These are phyloP conservation scores for Hemicentrotus pulcherrimus DNA, from an alignment of 35 echinoderm and acorn worm species.

Conservation along the genomic window DNA sequence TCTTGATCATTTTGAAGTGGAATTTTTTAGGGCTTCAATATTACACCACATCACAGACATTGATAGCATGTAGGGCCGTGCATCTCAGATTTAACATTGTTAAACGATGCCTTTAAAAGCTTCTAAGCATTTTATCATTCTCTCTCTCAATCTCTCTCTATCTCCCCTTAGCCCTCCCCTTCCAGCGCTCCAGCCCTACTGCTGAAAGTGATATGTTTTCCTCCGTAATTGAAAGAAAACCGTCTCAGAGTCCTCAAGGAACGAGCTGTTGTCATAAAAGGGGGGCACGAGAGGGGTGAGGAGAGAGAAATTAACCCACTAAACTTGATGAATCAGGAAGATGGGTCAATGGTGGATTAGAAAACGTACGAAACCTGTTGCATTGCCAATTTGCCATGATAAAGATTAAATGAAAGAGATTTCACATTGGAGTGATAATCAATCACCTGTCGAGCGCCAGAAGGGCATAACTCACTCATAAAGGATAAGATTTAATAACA, in stretches of 20 bases:
- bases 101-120: no score
- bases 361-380: background rate
- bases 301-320: background rate
- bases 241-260: background rate
- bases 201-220: conserved; percentile 12
- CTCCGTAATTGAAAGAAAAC: background rate
- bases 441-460: background rate
- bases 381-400: background rate
- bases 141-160: background rate
- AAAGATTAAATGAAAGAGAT: background rate
- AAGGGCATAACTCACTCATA: no score
- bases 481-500: no score
- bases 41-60: no score
- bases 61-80: no score
- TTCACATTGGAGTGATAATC: background rate
- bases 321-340: background rate
- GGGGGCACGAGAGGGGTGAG: background rate
- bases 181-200: background rate
- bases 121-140: background rate
- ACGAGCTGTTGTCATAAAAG: background rate
- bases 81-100: no score
- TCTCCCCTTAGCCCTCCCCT: background rate
- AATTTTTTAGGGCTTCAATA: no score
- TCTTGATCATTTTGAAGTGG: no score
- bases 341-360: background rate